These are phyloP conservation scores for Patiria pectinifera DNA, from an alignment of 53 echinoderm and acorn worm species.

Conservation along the genomic window DNA sequence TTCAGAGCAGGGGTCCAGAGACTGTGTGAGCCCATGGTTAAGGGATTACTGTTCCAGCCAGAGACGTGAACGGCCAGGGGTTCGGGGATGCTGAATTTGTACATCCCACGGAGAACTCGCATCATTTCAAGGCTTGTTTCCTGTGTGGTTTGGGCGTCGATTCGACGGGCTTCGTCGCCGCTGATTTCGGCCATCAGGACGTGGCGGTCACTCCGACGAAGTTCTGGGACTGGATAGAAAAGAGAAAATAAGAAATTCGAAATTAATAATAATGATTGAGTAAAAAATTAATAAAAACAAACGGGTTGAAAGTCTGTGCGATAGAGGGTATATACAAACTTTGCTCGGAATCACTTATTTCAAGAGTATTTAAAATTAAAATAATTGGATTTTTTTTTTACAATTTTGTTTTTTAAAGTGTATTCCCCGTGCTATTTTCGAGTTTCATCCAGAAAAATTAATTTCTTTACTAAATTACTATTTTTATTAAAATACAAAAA, in stretches of 20 bases:
- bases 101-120: conserved; percentile 59
- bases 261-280: neutral
- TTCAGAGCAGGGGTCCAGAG: conserved; percentile 64
- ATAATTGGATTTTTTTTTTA: too few species aligned
- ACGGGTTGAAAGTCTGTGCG: too few species aligned
- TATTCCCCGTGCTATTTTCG: too few species aligned
- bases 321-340: neutral
- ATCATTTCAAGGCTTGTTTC: conserved; percentile 55
- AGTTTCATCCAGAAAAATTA: too few species aligned
- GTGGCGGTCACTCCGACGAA: conserved; percentile 28
- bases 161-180: conserved; percentile 70
- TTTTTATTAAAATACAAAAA: too few species aligned
- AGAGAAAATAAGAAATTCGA: neutral
- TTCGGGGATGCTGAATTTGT: conserved; percentile 30
- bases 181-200: conserved; percentile 59
- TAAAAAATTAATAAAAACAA: neutral
- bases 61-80: conserved; percentile 55
- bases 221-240: conserved; percentile 36
- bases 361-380: neutral
- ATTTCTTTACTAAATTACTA: too few species aligned
- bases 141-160: conserved; percentile 52
- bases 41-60: conserved; percentile 66
- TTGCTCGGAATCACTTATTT: neutral
- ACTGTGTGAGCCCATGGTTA: conserved; percentile 62
- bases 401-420: too few species aligned